Evolutionary conservation across 2,888 invertebrate species (phyloP).

Genomic region (Leptinotarsa peninsularis): DNA sequence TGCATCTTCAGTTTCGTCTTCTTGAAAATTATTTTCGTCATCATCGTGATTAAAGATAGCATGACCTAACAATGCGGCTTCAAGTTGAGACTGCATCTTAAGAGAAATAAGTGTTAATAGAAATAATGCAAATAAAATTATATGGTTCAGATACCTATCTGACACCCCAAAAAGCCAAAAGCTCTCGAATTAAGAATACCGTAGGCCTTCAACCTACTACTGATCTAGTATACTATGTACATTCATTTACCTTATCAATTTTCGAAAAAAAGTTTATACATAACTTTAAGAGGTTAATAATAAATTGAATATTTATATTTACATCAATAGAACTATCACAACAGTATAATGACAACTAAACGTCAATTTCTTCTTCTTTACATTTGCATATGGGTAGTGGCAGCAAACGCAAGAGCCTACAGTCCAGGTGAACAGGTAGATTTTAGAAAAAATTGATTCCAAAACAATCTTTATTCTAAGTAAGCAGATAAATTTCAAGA

Average conservation of each 20-base stretch:
- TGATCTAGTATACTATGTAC: neutral
- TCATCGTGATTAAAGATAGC: constrained; percentile 61
- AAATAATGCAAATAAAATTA: constrained; percentile 42
- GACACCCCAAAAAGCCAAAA: constrained; percentile 48
- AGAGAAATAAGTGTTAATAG: constrained; percentile 55
- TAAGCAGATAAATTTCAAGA: no score
- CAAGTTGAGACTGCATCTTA: constrained; percentile 67
- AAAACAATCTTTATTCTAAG: no score
- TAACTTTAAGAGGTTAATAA: no score
- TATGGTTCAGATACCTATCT: constrained; percentile 34
- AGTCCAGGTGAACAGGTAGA: no score
- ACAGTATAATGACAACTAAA: no score
- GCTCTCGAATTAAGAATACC: constrained; percentile 43
- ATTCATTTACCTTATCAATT: neutral
- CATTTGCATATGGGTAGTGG: no score
- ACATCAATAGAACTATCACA: no score
- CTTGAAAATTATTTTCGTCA: constrained; percentile 68
- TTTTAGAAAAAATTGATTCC: no score
- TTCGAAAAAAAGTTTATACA: no score
- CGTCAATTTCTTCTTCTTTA: no score
- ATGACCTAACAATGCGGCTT: constrained; percentile 66
- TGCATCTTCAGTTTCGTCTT: constrained; percentile 70
- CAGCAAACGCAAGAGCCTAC: no score
- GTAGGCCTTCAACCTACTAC: constrained; percentile 37
- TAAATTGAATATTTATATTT: no score